Conservation (phyloP, 2,113 vertebrate genomes). For the Salminus brasiliensis region DNA sequence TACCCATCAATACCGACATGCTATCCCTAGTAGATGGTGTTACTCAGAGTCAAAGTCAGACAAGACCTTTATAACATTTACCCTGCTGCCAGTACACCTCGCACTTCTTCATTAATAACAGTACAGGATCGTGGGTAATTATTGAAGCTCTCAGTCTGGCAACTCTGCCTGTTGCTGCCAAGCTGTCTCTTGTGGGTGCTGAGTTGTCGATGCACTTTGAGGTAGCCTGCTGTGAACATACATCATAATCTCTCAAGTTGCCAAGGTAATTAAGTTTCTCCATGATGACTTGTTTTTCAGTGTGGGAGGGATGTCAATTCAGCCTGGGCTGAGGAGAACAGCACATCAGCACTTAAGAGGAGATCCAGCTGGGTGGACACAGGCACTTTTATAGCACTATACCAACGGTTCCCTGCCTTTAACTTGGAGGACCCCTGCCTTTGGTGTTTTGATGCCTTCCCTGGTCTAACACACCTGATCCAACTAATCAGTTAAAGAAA, state of each 20-base stretch:
- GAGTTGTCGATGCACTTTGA: not conserved
- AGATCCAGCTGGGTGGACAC: not conserved
- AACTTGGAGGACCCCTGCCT: no score
- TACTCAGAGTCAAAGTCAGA: no score
- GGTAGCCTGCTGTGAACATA: slow-evolving; percentile 2
- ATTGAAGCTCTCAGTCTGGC: not conserved
- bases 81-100: not conserved
- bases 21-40: no score
- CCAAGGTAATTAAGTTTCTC: slow-evolving; percentile 9
- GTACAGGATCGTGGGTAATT: not conserved
- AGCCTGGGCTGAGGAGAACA: not conserved
- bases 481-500: no score
- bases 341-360: not conserved
- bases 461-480: no score
- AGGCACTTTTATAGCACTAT: not conserved
- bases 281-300: not conserved
- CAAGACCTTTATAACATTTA: not conserved
- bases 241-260: slow-evolving; percentile 7
- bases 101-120: not conserved
- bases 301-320: not conserved
- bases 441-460: no score
- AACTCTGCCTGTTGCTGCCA: not conserved
- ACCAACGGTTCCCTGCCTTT: not conserved
- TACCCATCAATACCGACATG: no score
- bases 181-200: not conserved